phyloP scores from a whole-genome alignment of 2,888 invertebrate species.

The Torymus texanus region DNA sequence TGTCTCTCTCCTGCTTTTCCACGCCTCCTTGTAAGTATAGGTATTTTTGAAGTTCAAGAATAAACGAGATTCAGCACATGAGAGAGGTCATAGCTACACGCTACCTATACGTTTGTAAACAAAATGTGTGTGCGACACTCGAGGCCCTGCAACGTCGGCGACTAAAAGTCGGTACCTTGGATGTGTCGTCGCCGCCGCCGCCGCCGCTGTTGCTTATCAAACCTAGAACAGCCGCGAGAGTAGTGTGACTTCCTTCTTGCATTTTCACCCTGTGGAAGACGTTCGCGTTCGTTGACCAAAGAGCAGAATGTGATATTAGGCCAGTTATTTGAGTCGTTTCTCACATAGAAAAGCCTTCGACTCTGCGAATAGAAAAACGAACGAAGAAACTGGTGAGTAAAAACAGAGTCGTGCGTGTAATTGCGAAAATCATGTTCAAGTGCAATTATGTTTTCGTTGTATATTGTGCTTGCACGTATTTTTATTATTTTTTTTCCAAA shows the following conservation, averaged over 20 bases:
- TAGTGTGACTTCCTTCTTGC: no score
- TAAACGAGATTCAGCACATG: neutral
- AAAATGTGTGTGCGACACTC: conserved; percentile 20
- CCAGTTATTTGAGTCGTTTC: neutral
- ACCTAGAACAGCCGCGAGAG: no score
- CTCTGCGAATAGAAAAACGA: conserved; percentile 2
- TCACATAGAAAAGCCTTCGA: neutral
- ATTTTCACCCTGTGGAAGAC: no score
- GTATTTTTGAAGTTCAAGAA: no score
- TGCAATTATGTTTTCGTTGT: conserved; percentile 19
- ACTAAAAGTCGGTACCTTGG: neutral
- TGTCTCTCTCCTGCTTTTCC: neutral
- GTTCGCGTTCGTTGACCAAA: no score
- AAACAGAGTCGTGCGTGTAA: neutral
- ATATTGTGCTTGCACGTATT: neutral
- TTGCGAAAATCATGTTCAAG: conserved; percentile 10
- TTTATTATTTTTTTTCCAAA: conserved; percentile 3
- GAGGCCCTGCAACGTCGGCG: conserved; percentile 19
- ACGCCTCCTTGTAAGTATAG: neutral
- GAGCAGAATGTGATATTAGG: neutral
- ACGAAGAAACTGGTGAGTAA: conserved; percentile 12
- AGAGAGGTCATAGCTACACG: neutral
- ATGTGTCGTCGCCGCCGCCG: neutral
- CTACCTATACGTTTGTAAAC: conserved; percentile 16
- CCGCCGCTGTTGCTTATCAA: neutral